Evolutionary conservation across 1,140 invertebrate genomes (phyloP), one percentile per base, ranked within the genome.

Genomic region (Diorhabda elongata): DNA sequence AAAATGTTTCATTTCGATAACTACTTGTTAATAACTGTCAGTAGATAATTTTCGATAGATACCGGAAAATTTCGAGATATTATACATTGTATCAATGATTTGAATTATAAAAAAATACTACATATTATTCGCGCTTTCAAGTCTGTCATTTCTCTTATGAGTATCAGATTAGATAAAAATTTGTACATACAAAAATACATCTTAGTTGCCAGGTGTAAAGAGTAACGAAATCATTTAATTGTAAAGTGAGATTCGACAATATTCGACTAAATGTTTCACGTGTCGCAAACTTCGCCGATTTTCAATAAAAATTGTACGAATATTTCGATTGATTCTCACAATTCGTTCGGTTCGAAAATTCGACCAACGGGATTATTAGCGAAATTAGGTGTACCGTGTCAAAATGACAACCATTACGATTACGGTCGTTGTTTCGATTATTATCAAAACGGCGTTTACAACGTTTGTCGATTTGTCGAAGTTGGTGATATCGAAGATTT

Each of bases 401-500:
- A 85, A 41, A 80, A 77, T 43, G 79, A 78, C 42, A 81, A 84
- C 42, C 6, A 52, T 8, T 89, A 87, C 86, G 83, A 87, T 70
- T 88, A 88, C 76, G 82, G 82, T 70, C 84, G 86, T 79, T 89
- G 88, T 71, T 88, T 84, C 71, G 88, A 87, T 74, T 88, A 84
- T 75, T 83, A 85, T 71, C 81, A 84, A 3, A 82, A 85, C 67
- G 87, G 87, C 9, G 81, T 81, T 69, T 83, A 82, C 52, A 84
- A 86, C 66, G 81, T 87, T 1, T 89, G 88, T 71, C 87, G 87
- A 68, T 88, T 85, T 71, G 84, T 85, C 2, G 82, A 85, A 71
- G 82, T 87, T 61, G 84, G 87, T 58, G 88, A 89, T 77, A 84
- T 89, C 64, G 88, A 89, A 77, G 88, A 89, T 80, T 88, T 89